These are phyloP conservation scores for Dendropsophus ebraccatus DNA, from an alignment of 2,113 vertebrate species.

Conservation along the genomic window DNA sequence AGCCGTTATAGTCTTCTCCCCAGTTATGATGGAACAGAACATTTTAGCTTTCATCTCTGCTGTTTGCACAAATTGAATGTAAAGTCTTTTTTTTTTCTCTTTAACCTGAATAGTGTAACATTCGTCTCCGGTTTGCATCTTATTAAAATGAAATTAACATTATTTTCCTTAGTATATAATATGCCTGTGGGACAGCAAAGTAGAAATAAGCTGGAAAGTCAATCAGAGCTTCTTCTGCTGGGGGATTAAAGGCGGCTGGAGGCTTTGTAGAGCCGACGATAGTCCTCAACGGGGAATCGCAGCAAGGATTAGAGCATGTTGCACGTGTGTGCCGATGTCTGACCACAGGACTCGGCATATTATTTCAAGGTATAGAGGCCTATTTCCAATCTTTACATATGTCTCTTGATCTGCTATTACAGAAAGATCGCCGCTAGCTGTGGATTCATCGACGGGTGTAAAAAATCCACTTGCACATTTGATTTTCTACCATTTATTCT, in stretches of 20 bases:
- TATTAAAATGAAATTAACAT: slow-evolving; percentile 45
- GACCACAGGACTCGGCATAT: neutral
- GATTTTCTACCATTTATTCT: neutral
- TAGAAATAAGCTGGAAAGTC: slow-evolving; percentile 5
- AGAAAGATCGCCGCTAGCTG: neutral
- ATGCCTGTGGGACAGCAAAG: slow-evolving; percentile 22
- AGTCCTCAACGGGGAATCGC: neutral
- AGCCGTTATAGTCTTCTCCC: slow-evolving; percentile 6
- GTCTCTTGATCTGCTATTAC: neutral
- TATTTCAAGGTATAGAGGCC: neutral
- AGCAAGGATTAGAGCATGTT: neutral
- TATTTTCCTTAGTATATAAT: slow-evolving; percentile 44
- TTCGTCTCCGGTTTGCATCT: slow-evolving; percentile 14
- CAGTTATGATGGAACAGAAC: slow-evolving; percentile 27
- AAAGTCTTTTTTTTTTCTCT: slow-evolving; percentile 12
- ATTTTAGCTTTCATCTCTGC: slow-evolving; percentile 27
- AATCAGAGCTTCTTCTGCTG: neutral
- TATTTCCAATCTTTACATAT: neutral
- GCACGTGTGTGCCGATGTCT: neutral
- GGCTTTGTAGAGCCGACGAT: slow-evolving; percentile 15
- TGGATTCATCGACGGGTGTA: neutral
- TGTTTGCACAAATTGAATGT: slow-evolving; percentile 22
- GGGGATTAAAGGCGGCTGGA: slow-evolving; percentile 25
- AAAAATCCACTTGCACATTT: neutral
- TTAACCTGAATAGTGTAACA: slow-evolving; percentile 4